Conservation (phyloP, 2,113 vertebrate genomes). For the rabbit (Oryctolagus cuniculus) region DNA sequence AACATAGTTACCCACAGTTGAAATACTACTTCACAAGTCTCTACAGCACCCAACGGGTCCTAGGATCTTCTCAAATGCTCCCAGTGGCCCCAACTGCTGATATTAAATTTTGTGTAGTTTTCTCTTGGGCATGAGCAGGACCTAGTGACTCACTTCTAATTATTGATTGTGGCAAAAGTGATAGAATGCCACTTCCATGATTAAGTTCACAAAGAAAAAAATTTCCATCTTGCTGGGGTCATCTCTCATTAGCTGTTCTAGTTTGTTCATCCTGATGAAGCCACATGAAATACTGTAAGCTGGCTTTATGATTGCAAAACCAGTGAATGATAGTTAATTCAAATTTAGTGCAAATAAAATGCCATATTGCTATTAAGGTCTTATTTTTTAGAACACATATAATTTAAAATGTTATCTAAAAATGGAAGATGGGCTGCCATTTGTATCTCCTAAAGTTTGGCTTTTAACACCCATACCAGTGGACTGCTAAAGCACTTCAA, state of each 20-base stretch:
- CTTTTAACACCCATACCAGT: neutral
- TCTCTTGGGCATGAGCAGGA: neutral
- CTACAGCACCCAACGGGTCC: neutral
- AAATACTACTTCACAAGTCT: neutral
- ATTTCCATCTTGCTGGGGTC: neutral
- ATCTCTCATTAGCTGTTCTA: neutral
- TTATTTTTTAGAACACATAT: neutral
- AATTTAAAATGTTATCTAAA: neutral
- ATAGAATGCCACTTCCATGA: neutral
- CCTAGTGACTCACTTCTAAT: neutral
- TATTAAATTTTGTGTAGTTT: neutral
- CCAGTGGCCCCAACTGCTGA: neutral
- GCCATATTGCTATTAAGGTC: neutral
- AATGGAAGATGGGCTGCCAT: neutral
- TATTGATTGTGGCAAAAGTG: neutral
- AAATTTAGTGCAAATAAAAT: conserved; percentile 17
- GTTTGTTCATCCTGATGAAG: neutral
- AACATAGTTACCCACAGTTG: neutral
- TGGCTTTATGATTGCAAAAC: neutral
- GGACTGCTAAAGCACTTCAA: neutral
- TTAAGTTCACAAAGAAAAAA: neutral
- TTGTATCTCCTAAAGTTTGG: neutral
- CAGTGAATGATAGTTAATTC: neutral
- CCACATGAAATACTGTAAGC: neutral
- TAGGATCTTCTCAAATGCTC: neutral